Conservation (phyloP, 2,113 vertebrate species). For the Halichoeres trimaculatus region DNA sequence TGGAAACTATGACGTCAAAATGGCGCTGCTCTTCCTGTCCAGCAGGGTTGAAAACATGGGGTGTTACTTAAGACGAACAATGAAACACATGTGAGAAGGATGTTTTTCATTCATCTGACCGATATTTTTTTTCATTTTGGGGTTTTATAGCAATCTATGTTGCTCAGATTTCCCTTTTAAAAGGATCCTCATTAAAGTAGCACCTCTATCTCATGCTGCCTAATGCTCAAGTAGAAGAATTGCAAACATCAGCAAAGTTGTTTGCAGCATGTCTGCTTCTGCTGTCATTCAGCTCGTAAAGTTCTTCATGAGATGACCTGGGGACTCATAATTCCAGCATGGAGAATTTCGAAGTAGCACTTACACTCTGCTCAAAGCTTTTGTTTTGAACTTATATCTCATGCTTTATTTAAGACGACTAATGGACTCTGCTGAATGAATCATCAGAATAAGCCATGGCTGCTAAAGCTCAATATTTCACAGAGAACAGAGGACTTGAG, state of each 20-base stretch:
- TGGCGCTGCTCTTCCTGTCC: conserved; percentile 27
- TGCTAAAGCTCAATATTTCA: conserved; percentile 48
- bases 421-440: conserved; percentile 57
- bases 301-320: conserved; percentile 21
- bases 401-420: conserved; percentile 63
- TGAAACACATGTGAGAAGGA: neutral
- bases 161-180: neutral
- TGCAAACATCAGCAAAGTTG: conserved; percentile 32
- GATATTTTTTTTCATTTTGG: neutral
- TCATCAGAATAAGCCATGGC: conserved; percentile 9
- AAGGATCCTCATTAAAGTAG: neutral
- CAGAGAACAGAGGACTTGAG: conserved; percentile 23
- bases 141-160: neutral
- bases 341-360: conserved; percentile 35
- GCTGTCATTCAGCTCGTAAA: conserved; percentile 26
- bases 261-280: too few relatives aligned
- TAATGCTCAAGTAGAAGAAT: conserved; percentile 12
- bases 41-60: conserved; percentile 16
- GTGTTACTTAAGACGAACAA: neutral
- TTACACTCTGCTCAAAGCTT: conserved; percentile 28
- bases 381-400: conserved; percentile 44
- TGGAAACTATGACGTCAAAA: conserved; percentile 69
- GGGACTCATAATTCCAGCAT: neutral
- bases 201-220: conserved; percentile 17
- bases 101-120: conserved; percentile 7